Evolutionary conservation across 2,113 vertebrate species (phyloP), one percentile per base, ranked within the genome.

Genomic region (Microcebus ravelobensis): DNA sequence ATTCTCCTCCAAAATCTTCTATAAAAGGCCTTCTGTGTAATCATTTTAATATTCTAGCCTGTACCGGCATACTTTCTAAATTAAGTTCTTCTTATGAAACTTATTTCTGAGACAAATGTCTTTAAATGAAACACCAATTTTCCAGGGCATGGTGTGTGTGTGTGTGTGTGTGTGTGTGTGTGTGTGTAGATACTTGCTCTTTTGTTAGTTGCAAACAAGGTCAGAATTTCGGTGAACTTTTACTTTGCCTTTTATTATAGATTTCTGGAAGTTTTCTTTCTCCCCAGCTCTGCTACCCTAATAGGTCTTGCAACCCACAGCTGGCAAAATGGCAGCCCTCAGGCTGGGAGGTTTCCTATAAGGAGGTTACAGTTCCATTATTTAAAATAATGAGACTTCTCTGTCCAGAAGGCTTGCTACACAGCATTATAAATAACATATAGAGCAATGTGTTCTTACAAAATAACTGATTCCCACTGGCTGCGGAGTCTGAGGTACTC

Each of bases 261-360:
- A 67, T 59, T 65, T 20, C 57, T 18, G 6, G 20, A 42, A 1
- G 2, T 34, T 29, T 23, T 36, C 23, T 45, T 55, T 42, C 17
- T 31, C 15, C 7, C 68, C 68, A 4, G 1, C 27, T n/a, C n/a
- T 34, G 34, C 34, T 4, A 5, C 8, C 13, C 25, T 57, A 34
- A 15, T 8, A 5, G 48, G 13, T 8, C 20, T 81, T 34, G 14
- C 13, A 31, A 4, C 10, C 1, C 39, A 7, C 8, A 25, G 23
- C 17, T 36, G n/a, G 27, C 0, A 14, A 59, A 71, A 59, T 57
- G 36, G 73, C 87, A 59, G 0, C 11, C 48, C 39, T 39, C 25
- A 1, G 4, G 11, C 36, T 11, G 0, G 0, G 0, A 13, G 67
- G 9, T 2, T 23, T 67, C 20, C 6, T 5, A 2, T 21, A n/a